These are phyloP conservation scores for Melipona bicolor DNA, from an alignment of 2,888 invertebrate species.

Conservation along the genomic window DNA sequence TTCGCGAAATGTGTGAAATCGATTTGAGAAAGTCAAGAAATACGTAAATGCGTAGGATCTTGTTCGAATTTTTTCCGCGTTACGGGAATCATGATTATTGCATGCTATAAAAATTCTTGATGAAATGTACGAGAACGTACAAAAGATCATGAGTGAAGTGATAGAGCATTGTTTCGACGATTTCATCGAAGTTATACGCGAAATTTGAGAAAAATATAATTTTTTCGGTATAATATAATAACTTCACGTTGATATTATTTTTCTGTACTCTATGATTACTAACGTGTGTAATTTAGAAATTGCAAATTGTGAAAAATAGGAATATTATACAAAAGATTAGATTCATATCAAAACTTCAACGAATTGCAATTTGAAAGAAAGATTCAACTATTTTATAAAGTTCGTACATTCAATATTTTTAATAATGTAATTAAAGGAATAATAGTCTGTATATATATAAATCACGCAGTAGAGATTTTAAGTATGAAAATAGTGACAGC, in stretches of 20 bases:
- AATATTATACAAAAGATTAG: too few relatives aligned
- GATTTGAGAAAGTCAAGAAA: background rate
- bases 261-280: too few relatives aligned
- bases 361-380: too few relatives aligned
- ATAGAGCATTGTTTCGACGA: background rate
- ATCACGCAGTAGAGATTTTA: background rate
- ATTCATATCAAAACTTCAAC: too few relatives aligned
- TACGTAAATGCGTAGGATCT: background rate
- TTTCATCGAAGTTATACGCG: background rate
- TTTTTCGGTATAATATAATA: background rate
- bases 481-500: background rate
- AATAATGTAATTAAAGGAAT: background rate
- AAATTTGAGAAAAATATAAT: background rate
- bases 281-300: too few relatives aligned
- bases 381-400: too few relatives aligned
- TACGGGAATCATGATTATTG: background rate
- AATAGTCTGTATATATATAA: background rate
- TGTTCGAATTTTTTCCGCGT: too few relatives aligned
- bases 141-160: background rate
- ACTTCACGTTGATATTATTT: too few relatives aligned
- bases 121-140: background rate
- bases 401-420: background rate
- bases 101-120: background rate
- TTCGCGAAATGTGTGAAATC: background rate
- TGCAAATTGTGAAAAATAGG: too few relatives aligned